phyloP scores from a whole-genome alignment of 92 coral and sea anemone genomes.

The Zoanthus sociatus region DNA sequence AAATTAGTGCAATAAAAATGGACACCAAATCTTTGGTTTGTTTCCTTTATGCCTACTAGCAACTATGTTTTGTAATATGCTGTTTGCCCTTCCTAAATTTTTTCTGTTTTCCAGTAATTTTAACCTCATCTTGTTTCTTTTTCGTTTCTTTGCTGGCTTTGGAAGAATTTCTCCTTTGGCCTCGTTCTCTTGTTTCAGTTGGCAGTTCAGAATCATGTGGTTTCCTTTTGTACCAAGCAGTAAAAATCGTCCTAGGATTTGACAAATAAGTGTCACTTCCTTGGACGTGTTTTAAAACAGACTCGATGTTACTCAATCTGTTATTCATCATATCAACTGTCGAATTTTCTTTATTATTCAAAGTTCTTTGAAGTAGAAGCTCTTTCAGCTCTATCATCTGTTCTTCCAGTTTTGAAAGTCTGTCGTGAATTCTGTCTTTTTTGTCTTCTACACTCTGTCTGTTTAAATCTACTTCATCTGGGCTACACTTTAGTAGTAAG shows the following conservation, averaged over 20 bases:
- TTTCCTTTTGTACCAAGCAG: slow-evolving; percentile 9
- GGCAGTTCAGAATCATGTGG: not conserved
- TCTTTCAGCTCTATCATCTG: slow-evolving; percentile 50
- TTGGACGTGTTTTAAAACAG: slow-evolving; percentile 23
- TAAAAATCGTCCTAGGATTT: not conserved
- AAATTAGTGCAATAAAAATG: too few relatives aligned
- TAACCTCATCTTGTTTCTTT: not conserved
- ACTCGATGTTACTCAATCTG: slow-evolving; percentile 42
- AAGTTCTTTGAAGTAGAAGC: slow-evolving; percentile 49
- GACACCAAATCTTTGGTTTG: too few relatives aligned
- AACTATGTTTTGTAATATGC: too few relatives aligned
- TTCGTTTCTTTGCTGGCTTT: not conserved
- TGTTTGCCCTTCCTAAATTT: too few relatives aligned
- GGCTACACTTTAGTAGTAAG: slow-evolving; percentile 67
- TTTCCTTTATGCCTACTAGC: too few relatives aligned
- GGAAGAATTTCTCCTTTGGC: not conserved
- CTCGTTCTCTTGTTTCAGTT: not conserved
- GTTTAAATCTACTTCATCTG: slow-evolving; percentile 65
- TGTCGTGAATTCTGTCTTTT: slow-evolving; percentile 36
- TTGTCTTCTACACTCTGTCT: slow-evolving; percentile 54
- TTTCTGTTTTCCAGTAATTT: not conserved
- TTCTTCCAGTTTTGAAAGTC: slow-evolving; percentile 52
- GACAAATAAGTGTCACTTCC: not conserved
- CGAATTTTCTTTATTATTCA: slow-evolving; percentile 16
- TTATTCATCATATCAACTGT: slow-evolving; percentile 43